phyloP scores from a whole-genome alignment of 2,797 vertebrate species.

The Sebastes reedi region DNA sequence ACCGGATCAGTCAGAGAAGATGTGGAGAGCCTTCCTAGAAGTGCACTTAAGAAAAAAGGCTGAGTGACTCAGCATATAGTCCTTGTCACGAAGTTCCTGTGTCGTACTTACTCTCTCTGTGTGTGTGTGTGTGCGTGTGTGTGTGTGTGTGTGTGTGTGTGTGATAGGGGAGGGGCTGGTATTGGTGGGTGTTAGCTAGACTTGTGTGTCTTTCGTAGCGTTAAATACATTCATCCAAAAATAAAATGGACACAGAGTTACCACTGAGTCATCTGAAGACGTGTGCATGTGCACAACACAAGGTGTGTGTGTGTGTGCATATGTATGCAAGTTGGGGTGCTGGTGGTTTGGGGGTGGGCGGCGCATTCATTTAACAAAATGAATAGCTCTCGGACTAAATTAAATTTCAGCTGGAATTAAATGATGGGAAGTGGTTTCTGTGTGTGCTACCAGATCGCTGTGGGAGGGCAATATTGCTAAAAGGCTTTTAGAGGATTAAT shows the following conservation, averaged over 20 bases:
- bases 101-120: background rate
- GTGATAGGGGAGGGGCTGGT: background rate
- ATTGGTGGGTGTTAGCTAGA: slow-evolving; percentile 16
- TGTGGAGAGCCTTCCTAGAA: slow-evolving; percentile 23
- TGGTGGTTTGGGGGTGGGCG: slow-evolving; percentile 45
- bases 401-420: slow-evolving; percentile 84
- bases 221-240: slow-evolving; percentile 40
- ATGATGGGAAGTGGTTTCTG: slow-evolving; percentile 74
- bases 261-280: slow-evolving; percentile 47
- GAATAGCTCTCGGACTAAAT: slow-evolving; percentile 86
- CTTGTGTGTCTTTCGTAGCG: slow-evolving; percentile 6
- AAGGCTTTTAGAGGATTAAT: slow-evolving; percentile 90
- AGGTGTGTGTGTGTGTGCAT: slow-evolving; percentile 35
- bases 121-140: background rate
- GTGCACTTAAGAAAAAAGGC: slow-evolving; percentile 63
- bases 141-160: background rate
- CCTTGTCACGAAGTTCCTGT: slow-evolving; percentile 27
- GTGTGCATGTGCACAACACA: slow-evolving; percentile 13
- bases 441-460: slow-evolving; percentile 73
- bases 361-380: slow-evolving; percentile 83
- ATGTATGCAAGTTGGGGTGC: slow-evolving; percentile 45
- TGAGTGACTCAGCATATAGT: slow-evolving; percentile 67
- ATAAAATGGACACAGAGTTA: slow-evolving; percentile 25
- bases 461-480: slow-evolving; percentile 82
- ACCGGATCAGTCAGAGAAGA: slow-evolving; percentile 44